Conservation (phyloP, 1,140 invertebrate species). For the Globodera rostochiensis region DNA sequence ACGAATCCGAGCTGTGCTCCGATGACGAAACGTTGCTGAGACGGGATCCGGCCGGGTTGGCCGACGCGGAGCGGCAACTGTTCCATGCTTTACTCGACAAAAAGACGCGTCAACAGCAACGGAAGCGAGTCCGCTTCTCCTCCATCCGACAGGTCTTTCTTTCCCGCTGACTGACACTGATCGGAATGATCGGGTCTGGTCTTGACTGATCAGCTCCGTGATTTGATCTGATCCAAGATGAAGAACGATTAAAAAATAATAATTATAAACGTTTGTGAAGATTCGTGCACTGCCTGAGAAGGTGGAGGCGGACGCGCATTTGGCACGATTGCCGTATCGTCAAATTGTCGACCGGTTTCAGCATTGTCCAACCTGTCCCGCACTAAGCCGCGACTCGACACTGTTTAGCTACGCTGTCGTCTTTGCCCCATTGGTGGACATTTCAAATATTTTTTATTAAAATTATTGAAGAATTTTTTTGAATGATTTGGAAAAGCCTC, state of each 20-base stretch:
- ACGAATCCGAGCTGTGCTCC: constrained; percentile 13
- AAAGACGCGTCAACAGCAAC: constrained; percentile 1
- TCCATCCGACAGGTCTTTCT: constrained; percentile 39
- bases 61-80: neutral
- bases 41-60: neutral
- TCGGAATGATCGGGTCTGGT: too few relatives aligned
- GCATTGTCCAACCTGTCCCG: constrained; percentile 24
- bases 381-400: neutral
- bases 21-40: constrained; percentile 8
- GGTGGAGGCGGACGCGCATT: constrained; percentile 38
- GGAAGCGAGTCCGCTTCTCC: constrained; percentile 49
- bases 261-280: neutral
- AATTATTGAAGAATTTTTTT: neutral
- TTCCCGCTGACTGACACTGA: too few relatives aligned
- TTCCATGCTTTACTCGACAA: neutral
- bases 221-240: too few relatives aligned
- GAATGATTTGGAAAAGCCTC: neutral
- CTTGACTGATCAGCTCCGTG: too few relatives aligned
- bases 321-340: constrained; percentile 43
- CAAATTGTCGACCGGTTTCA: neutral
- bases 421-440: constrained; percentile 49
- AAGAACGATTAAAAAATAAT: too few relatives aligned
- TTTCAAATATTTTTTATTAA: constrained; percentile 4
- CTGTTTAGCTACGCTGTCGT: constrained; percentile 46
- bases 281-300: constrained; percentile 44